Base-by-base conservation (phyloP, 2,797 vertebrate genomes). In the Silurus aristotelis region DNA sequence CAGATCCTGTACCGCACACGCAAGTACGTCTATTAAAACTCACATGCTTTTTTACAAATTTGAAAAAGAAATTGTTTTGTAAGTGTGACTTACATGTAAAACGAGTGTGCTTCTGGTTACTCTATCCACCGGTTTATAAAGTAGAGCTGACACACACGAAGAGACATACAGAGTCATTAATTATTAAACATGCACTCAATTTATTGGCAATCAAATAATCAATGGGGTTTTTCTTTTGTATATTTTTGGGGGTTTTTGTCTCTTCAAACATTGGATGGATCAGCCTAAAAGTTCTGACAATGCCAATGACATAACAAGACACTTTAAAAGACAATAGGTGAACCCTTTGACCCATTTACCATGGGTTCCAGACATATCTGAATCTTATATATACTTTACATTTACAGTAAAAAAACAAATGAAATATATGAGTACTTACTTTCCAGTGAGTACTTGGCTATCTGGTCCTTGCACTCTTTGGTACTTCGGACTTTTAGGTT, bases 81-180 rank as follows among this genome's bases (percentile, higher is more conserved):
- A 63, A 43, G 27, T 22, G 17, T 61, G 58, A 97, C 98, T 98
- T 91, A 99, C 98, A 43, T 99, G 98, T 77, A 99, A 93, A 31
- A 99, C 98, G 85, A 99, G 93, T 0, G 98, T 99, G 94, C 97
- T 99, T 90, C 98, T 96, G 0, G 98, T 99, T 90, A 99, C 98
- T 87, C 97, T 94, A 93, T 99, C 98, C 93, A 99, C 98, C 0
- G 98, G 98, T 91, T 99, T 99, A 90, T 99, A 99, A 0, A 99
- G 93, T 68, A 99, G 92, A 88, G 97, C 98, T 99, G 91, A 2
- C 84, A 85, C 46, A 84, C n/a, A 60, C 48, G 10, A 7, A 78
- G 6, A 63, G 20, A 43, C 68, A 86, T 38, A 85, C 46, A 83
- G 31, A 86, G 14, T 73, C 66, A 83, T 19, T 14, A 66, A 84